These are phyloP conservation scores for Meandrina meandrites DNA, from an alignment of 92 coral and sea anemone genomes.

Conservation along the genomic window DNA sequence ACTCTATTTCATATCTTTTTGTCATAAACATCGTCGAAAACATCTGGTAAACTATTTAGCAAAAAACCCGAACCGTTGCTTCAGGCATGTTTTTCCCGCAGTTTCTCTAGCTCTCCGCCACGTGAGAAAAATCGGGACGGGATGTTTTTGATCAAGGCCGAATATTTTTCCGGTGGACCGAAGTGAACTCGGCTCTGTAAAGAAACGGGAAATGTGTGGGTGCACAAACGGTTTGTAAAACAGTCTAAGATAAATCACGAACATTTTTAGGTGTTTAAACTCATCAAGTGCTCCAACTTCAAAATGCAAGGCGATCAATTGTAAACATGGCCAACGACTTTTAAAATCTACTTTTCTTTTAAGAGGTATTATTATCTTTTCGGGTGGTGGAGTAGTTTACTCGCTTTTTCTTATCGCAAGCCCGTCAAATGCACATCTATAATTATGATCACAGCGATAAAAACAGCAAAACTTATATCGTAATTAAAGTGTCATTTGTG, in stretches of 20 bases:
- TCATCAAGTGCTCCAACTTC: neutral
- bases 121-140: slow-evolving; percentile 1
- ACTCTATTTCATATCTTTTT: neutral
- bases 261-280: neutral
- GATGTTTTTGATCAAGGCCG: neutral
- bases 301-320: neutral
- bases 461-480: neutral
- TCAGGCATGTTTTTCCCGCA: slow-evolving; percentile 15
- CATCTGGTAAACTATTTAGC: slow-evolving; percentile 32
- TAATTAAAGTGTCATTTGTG: slow-evolving; percentile 17
- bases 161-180: neutral
- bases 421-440: neutral
- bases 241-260: neutral
- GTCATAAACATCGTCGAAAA: too few species aligned
- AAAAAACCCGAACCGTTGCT: neutral
- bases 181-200: neutral
- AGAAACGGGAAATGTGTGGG: neutral
- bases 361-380: neutral
- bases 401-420: neutral
- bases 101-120: neutral
- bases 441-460: neutral
- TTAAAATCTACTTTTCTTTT: neutral
- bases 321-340: neutral
- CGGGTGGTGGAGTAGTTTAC: neutral
- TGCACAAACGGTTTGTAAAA: neutral